phyloP scores from a whole-genome alignment of 2,888 invertebrate species.

The Mactromeris polynyma region DNA sequence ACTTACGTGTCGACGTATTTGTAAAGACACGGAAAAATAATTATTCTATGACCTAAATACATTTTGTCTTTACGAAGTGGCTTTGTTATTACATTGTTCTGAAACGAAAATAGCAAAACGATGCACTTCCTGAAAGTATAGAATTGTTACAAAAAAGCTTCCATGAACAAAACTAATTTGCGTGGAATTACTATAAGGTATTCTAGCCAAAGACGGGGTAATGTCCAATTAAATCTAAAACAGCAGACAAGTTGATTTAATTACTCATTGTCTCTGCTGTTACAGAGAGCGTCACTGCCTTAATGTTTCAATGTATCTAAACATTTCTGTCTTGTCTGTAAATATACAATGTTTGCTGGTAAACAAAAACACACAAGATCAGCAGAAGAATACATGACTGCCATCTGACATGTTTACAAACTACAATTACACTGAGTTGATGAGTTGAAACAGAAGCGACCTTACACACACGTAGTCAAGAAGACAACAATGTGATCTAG shows the following conservation, averaged over 20 bases:
- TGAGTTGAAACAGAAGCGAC: too few relatives aligned
- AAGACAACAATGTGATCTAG: too few relatives aligned
- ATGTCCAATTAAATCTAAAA: slow-evolving; percentile 13
- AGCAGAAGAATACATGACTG: too few relatives aligned
- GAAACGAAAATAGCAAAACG: not conserved
- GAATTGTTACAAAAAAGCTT: not conserved
- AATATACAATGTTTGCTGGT: not conserved
- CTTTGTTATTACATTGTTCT: not conserved
- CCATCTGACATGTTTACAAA: too few relatives aligned
- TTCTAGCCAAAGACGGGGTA: not conserved
- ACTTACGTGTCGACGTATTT: not conserved
- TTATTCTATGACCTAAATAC: not conserved
- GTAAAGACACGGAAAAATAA: not conserved
- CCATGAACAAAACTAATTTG: not conserved
- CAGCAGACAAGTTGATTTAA: slow-evolving; percentile 7
- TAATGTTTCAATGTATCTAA: not conserved
- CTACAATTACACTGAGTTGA: too few relatives aligned
- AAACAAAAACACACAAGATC: too few relatives aligned
- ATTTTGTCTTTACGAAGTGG: not conserved
- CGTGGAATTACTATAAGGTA: not conserved
- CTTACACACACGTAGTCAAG: too few relatives aligned
- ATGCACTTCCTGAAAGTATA: not conserved
- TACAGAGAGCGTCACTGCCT: not conserved
- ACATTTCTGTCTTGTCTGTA: not conserved
- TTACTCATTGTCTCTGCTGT: not conserved